These are phyloP conservation scores for Trichopria drosophilae DNA, from an alignment of 2,888 invertebrate genomes.

Conservation along the genomic window DNA sequence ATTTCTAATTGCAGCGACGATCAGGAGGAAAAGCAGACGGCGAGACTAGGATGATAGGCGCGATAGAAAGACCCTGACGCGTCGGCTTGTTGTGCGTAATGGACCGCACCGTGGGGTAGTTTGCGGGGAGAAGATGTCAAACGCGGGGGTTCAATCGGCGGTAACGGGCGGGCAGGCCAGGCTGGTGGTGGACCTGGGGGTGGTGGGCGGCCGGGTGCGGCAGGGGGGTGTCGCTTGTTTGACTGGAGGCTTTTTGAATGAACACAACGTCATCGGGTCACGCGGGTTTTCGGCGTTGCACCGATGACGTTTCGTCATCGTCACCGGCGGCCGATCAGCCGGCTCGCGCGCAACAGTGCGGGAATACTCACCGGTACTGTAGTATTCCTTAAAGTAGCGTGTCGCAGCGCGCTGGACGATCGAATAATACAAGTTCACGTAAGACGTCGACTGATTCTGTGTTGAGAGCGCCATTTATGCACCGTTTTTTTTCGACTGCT, in stretches of 20 bases:
- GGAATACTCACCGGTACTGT: conserved; percentile 69
- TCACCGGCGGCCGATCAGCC: no score
- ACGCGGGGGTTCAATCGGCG: conserved; percentile 12
- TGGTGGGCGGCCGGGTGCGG: no score
- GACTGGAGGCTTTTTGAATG: no score
- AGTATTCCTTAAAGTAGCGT: conserved; percentile 70
- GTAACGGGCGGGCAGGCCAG: no score
- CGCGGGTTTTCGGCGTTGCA: no score
- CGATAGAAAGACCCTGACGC: neutral
- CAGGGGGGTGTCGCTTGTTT: no score
- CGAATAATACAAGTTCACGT: conserved; percentile 71
- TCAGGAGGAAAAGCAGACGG: conserved; percentile 34
- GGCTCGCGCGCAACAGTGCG: no score
- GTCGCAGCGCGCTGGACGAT: conserved; percentile 71
- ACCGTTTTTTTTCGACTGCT: conserved; percentile 42
- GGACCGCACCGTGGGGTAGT: neutral
- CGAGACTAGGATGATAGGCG: conserved; percentile 32
- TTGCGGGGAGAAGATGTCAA: conserved; percentile 20
- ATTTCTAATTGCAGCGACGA: conserved; percentile 36
- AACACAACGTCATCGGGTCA: no score
- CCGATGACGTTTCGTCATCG: no score
- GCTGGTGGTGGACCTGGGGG: no score
- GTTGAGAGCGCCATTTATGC: conserved; percentile 59
- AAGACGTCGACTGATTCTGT: conserved; percentile 64
- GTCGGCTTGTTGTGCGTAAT: neutral